Conservation (phyloP, 2,113 vertebrate species). For the Pica pica region DNA sequence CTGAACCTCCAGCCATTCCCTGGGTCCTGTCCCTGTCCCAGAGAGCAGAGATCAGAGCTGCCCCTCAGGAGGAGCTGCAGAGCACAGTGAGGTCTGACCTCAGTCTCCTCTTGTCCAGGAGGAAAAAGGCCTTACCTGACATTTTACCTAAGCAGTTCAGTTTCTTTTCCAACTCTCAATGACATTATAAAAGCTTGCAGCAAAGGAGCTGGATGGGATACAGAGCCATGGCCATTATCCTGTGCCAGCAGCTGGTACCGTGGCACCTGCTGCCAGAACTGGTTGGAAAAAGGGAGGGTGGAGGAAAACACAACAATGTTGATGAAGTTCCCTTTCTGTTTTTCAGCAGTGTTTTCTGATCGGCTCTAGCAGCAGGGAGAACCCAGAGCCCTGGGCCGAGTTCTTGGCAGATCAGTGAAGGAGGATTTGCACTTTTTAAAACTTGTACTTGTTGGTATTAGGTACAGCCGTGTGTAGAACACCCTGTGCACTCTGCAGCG, state of each 20-base stretch:
- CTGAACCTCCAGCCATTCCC: background rate
- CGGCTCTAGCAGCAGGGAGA: conserved; percentile 37
- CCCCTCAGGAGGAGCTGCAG: background rate
- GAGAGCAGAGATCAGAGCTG: background rate
- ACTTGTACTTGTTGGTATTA: background rate
- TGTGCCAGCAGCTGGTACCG: background rate
- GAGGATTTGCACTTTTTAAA: conserved; percentile 15
- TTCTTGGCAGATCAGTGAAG: conserved; percentile 32
- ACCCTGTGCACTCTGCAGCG: background rate
- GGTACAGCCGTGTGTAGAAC: background rate
- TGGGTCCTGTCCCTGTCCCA: background rate
- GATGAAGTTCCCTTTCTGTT: conserved; percentile 28
- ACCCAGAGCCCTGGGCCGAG: conserved; percentile 17
- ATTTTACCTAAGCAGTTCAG: background rate
- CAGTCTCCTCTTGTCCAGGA: background rate
- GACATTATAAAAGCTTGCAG: background rate
- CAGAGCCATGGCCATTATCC: background rate
- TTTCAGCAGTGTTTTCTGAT: conserved; percentile 20
- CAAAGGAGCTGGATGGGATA: background rate
- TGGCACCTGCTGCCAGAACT: background rate
- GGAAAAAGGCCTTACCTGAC: background rate
- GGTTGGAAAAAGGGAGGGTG: background rate
- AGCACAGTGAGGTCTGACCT: background rate
- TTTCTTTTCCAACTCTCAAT: background rate
- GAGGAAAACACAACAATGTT: background rate